Conservation (phyloP, 1,140 invertebrate genomes). For the Apocrypta bakeri region DNA sequence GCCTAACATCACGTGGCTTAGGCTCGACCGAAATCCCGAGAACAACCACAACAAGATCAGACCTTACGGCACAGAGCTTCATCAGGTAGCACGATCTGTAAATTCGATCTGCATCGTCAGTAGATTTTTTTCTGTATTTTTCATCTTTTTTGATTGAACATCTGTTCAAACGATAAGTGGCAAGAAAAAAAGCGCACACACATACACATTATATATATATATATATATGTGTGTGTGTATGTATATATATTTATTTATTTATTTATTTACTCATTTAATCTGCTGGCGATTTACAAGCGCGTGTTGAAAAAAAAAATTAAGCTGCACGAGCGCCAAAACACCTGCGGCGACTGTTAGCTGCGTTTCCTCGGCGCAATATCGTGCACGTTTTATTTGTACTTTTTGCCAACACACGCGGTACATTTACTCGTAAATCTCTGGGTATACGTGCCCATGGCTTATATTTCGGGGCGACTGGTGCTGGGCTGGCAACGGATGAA, state of each 20-base stretch:
- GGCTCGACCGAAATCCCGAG: constrained; percentile 74
- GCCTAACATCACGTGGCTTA: constrained; percentile 84
- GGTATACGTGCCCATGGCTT: constrained; percentile 17
- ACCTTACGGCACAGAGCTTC: constrained; percentile 75
- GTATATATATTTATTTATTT: too few species aligned
- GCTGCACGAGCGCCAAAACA: not conserved
- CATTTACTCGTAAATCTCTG: constrained; percentile 35
- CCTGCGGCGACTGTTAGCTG: constrained; percentile 3
- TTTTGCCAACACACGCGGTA: constrained; percentile 14
- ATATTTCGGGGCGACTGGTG: constrained; percentile 33
- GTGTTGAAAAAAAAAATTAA: not conserved
- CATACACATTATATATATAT: too few species aligned
- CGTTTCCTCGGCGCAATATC: constrained; percentile 32
- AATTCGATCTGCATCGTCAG: not conserved
- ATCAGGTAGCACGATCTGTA: constrained; percentile 71
- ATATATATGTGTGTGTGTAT: too few species aligned
- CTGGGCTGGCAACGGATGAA: constrained; percentile 19
- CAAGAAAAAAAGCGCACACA: too few species aligned
- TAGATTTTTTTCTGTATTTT: not conserved
- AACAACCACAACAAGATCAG: constrained; percentile 74
- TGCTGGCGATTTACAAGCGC: too few species aligned
- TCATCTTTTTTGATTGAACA: too few species aligned
- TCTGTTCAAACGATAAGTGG: too few species aligned
- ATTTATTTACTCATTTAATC: too few species aligned
- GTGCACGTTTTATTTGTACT: constrained; percentile 48